Percentiles rank a stretch among this genome's conserved stretches.
phyloP scores from a whole-genome alignment of 2,113 vertebrate genomes.

The Syngnathus floridae region DNA sequence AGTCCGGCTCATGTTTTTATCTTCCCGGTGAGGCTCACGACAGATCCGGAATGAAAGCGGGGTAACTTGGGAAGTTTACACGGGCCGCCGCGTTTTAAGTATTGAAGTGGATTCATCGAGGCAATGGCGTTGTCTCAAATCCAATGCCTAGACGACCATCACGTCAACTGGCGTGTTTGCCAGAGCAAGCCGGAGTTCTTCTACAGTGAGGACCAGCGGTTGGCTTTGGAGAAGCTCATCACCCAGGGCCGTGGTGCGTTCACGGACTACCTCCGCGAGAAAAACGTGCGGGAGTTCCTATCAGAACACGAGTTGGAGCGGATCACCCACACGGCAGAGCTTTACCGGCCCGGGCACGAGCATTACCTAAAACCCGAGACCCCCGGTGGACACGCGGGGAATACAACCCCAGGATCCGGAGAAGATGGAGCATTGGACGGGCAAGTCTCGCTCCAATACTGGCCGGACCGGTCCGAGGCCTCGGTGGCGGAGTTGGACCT shows the following conservation, averaged over 20 bases:
- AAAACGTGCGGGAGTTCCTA: slow-evolving; percentile 82
- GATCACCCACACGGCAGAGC: slow-evolving; percentile 70
- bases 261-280: slow-evolving; percentile 68
- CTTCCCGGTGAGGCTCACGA: slow-evolving; percentile 6
- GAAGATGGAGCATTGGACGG: slow-evolving; percentile 54
- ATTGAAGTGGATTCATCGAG: neutral
- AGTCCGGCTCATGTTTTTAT: neutral
- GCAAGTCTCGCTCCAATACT: slow-evolving; percentile 84
- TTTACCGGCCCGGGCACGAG: slow-evolving; percentile 80
- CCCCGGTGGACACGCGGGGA: slow-evolving; percentile 19
- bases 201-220: slow-evolving; percentile 90
- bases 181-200: slow-evolving; percentile 94
- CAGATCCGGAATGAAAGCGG: slow-evolving; percentile 30
- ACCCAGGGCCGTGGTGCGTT: slow-evolving; percentile 76
- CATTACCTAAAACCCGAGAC: slow-evolving; percentile 51
- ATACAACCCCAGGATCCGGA: slow-evolving; percentile 39
- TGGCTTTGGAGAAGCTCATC: slow-evolving; percentile 82
- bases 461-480: slow-evolving; percentile 88
- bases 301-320: slow-evolving; percentile 82
- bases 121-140: slow-evolving; percentile 90
- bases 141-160: slow-evolving; percentile 89
- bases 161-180: slow-evolving; percentile 90
- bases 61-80: slow-evolving; percentile 19
- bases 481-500: slow-evolving; percentile 90
- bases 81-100: slow-evolving; percentile 4